A percentile compares a stretch with the other conserved stretches of the same genome.
phyloP scores from a whole-genome alignment of 2,888 invertebrate species.

The Trichogramma dendrolimi region DNA sequence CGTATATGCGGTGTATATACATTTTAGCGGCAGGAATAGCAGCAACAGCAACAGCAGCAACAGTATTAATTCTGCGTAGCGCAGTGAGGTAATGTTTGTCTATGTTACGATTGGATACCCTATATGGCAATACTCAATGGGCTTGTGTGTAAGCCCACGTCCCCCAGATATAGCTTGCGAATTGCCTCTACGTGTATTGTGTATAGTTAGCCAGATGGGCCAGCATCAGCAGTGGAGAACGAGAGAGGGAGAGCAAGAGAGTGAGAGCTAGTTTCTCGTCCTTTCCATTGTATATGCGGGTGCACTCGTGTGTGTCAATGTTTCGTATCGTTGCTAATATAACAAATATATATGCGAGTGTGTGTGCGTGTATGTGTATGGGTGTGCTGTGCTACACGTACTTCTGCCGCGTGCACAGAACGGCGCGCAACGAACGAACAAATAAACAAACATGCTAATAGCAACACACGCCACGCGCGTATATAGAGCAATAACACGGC shows the following conservation, averaged over 20 bases:
- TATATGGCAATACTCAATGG: constrained; percentile 1
- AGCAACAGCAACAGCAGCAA: background rate
- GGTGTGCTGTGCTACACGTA: background rate
- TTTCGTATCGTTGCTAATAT: background rate
- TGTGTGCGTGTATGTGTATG: background rate
- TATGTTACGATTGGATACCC: constrained; percentile 6
- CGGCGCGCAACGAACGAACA: background rate
- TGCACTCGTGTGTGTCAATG: background rate
- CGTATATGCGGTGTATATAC: too few species aligned
- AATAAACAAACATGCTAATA: constrained; percentile 8
- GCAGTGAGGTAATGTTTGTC: background rate
- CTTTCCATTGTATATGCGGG: background rate
- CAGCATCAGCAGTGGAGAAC: too few species aligned
- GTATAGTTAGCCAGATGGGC: too few species aligned
- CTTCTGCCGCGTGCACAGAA: background rate
- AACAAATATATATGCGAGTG: background rate
- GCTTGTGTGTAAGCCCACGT: background rate
- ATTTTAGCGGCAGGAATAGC: too few species aligned
- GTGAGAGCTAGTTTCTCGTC: too few species aligned
- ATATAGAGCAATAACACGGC: constrained; percentile 1
- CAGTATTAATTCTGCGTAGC: background rate
- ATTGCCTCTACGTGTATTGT: too few species aligned
- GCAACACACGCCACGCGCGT: background rate
- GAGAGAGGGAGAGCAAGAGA: too few species aligned
- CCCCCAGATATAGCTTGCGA: too few species aligned